Evolutionary conservation across 2,888 invertebrate genomes (phyloP).

Genomic region (Megamerina dolium): DNA sequence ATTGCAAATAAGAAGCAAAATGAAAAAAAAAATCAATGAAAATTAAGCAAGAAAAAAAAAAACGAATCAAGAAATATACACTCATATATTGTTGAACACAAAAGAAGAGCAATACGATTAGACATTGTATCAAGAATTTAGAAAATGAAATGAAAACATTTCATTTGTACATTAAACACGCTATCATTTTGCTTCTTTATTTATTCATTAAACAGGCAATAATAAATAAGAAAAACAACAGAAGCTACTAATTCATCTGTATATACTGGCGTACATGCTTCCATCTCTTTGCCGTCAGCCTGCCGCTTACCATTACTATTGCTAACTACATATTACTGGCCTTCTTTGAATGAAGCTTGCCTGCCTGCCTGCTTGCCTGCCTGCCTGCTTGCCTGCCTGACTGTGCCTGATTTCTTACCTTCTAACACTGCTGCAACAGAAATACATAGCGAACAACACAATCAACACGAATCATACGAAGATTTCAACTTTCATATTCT

Average conservation of each 20-base stretch:
- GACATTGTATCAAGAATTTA: conserved; percentile 18
- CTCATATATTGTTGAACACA: neutral
- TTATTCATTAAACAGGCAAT: neutral
- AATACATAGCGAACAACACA: no score
- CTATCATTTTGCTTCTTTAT: conserved; percentile 6
- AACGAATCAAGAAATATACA: neutral
- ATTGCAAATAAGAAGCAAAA: neutral
- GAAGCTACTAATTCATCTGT: no score
- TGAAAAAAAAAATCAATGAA: neutral
- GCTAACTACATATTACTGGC: no score
- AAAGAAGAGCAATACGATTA: neutral
- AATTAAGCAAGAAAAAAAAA: neutral
- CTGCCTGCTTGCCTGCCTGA: no score
- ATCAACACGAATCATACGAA: no score
- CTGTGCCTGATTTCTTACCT: no score
- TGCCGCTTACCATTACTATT: no score
- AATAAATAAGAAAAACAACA: neutral
- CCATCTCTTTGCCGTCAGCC: neutral
- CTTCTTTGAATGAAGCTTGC: no score
- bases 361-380: no score
- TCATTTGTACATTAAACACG: conserved; percentile 11
- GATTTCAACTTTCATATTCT: conserved; percentile 11
- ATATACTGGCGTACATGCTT: neutral
- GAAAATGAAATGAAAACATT: conserved; percentile 23
- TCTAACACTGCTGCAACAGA: no score